Conservation (phyloP, 2,797 vertebrate species). For the Helostoma temminkii region DNA sequence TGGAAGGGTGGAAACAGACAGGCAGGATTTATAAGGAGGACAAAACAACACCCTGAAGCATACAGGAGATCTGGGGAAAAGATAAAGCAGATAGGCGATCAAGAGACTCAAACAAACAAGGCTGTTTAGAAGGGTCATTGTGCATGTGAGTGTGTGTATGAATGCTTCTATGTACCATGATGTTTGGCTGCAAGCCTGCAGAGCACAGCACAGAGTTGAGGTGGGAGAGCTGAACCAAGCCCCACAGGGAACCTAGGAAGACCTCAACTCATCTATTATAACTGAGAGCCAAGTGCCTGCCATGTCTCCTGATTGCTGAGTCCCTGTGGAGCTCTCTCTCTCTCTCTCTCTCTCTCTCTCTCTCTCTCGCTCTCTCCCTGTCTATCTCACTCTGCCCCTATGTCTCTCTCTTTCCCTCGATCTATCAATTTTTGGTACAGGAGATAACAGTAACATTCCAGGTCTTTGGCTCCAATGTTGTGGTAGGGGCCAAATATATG, state of each 20-base stretch:
- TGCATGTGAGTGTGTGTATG: constrained; percentile 49
- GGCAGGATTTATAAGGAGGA: constrained; percentile 66
- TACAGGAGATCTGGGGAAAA: constrained; percentile 53
- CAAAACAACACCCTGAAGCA: constrained; percentile 68
- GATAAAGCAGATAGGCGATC: constrained; percentile 71
- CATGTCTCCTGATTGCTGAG: constrained; percentile 80
- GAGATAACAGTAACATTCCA: constrained; percentile 71
- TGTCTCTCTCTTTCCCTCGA: constrained; percentile 6
- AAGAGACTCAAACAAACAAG: constrained; percentile 72
- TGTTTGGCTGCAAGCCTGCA: constrained; percentile 61
- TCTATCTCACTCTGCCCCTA: no score
- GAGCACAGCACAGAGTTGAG: constrained; percentile 57
- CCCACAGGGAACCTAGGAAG: constrained; percentile 68
- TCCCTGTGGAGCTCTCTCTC: constrained; percentile 64
- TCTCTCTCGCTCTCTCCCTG: constrained; percentile 2
- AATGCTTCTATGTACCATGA: constrained; percentile 28
- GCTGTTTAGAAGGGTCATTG: constrained; percentile 40
- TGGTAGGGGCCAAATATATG: constrained; percentile 62
- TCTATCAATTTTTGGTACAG: constrained; percentile 57
- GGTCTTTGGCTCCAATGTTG: constrained; percentile 67
- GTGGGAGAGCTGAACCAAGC: constrained; percentile 64
- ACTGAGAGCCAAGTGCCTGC: constrained; percentile 80
- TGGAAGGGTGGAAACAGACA: constrained; percentile 38
- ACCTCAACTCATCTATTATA: constrained; percentile 83
- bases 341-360: constrained; percentile 9